Evolutionary conservation across 1,140 invertebrate species (phyloP).

Genomic region (Coelopa frigida): DNA sequence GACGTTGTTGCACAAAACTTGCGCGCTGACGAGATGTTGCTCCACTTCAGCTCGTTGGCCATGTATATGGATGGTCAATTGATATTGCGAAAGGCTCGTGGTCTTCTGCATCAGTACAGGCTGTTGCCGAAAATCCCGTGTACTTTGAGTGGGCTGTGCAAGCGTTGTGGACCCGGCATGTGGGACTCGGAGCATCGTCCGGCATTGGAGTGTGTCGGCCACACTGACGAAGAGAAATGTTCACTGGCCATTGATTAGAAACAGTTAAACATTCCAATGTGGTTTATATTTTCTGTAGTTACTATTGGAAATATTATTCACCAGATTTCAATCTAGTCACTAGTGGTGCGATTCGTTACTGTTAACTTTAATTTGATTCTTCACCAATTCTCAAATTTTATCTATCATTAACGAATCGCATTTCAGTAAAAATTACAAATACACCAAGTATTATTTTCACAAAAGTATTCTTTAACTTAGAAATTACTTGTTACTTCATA

Average conservation of each 20-base stretch:
- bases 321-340: no score
- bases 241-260: constrained; percentile 45
- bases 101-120: constrained; percentile 82
- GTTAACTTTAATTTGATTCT: no score
- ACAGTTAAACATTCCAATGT: no score
- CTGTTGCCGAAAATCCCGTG: constrained; percentile 79
- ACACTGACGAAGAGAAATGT: constrained; percentile 44
- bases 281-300: no score
- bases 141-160: constrained; percentile 76
- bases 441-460: no score
- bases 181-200: constrained; percentile 86
- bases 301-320: no score
- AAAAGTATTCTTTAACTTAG: no score
- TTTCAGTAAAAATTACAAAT: no score
- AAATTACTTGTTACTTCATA: no score
- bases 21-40: constrained; percentile 84
- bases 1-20: constrained; percentile 85
- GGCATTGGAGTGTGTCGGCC: constrained; percentile 61
- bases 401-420: no score
- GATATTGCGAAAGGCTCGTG: constrained; percentile 84
- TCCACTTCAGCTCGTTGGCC: constrained; percentile 89
- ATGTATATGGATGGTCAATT: constrained; percentile 94
- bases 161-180: constrained; percentile 81
- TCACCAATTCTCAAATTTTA: no score
- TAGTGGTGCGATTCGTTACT: no score